Base-by-base conservation (phyloP, 2,113 vertebrate species). In the Oncorhynchus gorbuscha region DNA sequence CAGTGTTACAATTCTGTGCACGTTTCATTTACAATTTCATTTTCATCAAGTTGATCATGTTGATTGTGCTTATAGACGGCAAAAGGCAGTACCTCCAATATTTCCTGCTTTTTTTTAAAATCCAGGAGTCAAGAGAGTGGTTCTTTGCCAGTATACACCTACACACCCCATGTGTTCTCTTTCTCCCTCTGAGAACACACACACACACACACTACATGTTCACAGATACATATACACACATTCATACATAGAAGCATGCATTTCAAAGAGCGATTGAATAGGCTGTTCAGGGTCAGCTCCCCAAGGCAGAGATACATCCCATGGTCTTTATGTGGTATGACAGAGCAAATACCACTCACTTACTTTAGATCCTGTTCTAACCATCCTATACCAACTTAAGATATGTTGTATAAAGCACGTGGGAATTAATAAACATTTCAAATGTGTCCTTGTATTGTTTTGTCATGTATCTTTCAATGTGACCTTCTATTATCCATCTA, bases 141-240 rank as follows among this genome's bases (percentile, higher is more conserved):
- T 69, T 78, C 76, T 82, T 78, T 89, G 87, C 90, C 90, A 92
- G 87, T 78, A 72, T 81, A 89, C 89, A 65, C 92, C 92, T 89
- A 92, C 91, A 74, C 85, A 72, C 62, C 86, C 88, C 89, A 88
- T 92, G 90, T 91, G 88, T 87, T 67, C 28, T 28, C 82, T 84
- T 79, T 81, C 55, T 72, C 68, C 62, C 71, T 59, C 62, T 65
- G 8, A 26, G 22, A 13, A 78, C 73, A 72, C 81, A 76, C 76
- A 77, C 58, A 62, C 24, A 67, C 28, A 67, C 28, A 67, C 24
- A 24, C n/a, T 24, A 12, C 62, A 65, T 22, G 62, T 26, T 65
- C 62, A 32, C 66, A 68, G 11, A 14, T 24, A 68, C 65, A 35
- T 12, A 66, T 26, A 26, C 24, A 66, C 64, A 26, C 11, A 66